Conservation (phyloP, 1,140 invertebrate genomes). For the Cyclargus thomasi region DNA sequence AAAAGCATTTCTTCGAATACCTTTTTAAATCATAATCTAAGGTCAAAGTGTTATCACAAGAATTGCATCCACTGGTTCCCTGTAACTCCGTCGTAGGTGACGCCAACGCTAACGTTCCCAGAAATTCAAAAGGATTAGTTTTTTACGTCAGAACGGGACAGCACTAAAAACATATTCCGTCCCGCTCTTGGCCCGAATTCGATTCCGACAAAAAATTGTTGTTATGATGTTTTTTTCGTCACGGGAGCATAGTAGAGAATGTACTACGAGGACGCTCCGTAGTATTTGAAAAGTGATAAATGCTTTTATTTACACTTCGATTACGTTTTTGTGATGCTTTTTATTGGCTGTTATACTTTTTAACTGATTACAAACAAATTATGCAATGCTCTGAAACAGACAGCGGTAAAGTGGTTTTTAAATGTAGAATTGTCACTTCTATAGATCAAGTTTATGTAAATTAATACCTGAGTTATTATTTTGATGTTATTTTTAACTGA, state of each 20-base stretch:
- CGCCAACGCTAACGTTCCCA: conserved; percentile 43
- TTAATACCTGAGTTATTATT: too few relatives aligned
- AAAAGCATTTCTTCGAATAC: not conserved
- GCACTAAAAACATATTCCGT: conserved; percentile 38
- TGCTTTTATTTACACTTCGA: conserved; percentile 42
- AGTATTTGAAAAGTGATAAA: conserved; percentile 17
- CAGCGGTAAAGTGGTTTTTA: not conserved
- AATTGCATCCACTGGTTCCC: conserved; percentile 24
- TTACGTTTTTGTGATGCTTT: conserved; percentile 31
- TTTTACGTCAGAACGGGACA: conserved; percentile 21
- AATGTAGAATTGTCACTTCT: not conserved
- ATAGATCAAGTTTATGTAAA: not conserved
- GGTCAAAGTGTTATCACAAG: not conserved
- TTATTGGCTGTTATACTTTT: not conserved
- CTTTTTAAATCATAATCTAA: not conserved
- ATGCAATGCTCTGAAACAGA: not conserved
- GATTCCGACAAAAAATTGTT: conserved; percentile 63
- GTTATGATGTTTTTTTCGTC: conserved; percentile 65
- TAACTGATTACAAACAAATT: not conserved
- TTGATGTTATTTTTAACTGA: too few relatives aligned
- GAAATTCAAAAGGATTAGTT: conserved; percentile 37
- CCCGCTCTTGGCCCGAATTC: conserved; percentile 64
- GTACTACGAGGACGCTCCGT: conserved; percentile 43
- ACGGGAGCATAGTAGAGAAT: conserved; percentile 46
- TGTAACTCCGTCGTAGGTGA: conserved; percentile 25